Evolutionary conservation across 1,140 invertebrate genomes (phyloP).

Genomic region (Scaptomyza montana): DNA sequence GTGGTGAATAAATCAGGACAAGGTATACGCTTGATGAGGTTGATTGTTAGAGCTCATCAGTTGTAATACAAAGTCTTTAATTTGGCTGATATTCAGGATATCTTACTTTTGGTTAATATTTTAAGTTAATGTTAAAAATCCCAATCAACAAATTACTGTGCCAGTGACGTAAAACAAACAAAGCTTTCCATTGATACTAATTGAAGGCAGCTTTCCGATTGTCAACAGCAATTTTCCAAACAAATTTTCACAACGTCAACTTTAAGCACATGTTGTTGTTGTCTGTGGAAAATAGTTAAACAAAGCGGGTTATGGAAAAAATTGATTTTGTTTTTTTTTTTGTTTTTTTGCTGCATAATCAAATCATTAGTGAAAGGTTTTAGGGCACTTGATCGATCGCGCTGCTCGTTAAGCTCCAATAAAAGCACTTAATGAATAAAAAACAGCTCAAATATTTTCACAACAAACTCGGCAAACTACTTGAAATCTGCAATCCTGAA

Average conservation of each 20-base stretch:
- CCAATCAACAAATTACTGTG: no score
- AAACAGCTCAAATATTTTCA: slow-evolving; percentile 77
- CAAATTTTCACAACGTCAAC: slow-evolving; percentile 37
- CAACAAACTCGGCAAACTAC: slow-evolving; percentile 49
- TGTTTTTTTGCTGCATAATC: slow-evolving; percentile 58
- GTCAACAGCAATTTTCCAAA: slow-evolving; percentile 68
- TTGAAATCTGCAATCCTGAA: slow-evolving; percentile 20
- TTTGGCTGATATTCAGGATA: not conserved
- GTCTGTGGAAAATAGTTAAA: not conserved
- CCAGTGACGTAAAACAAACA: slow-evolving; percentile 14
- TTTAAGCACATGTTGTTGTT: slow-evolving; percentile 24
- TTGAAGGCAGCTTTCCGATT: slow-evolving; percentile 42
- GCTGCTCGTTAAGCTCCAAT: slow-evolving; percentile 70
- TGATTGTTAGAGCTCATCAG: slow-evolving; percentile 14
- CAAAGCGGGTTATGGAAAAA: not conserved
- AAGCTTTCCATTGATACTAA: slow-evolving; percentile 55
- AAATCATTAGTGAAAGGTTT: slow-evolving; percentile 82
- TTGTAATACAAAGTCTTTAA: not conserved
- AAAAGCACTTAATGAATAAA: slow-evolving; percentile 72
- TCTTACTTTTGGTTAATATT: slow-evolving; percentile 11
- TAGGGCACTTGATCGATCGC: slow-evolving; percentile 79
- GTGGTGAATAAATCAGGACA: not conserved
- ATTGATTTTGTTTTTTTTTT: slow-evolving; percentile 9
- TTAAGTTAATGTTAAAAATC: no score
- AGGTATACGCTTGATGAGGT: not conserved